Evolutionary conservation across 2,113 vertebrate species (phyloP).

Genomic region (Pterocles orientalis): DNA sequence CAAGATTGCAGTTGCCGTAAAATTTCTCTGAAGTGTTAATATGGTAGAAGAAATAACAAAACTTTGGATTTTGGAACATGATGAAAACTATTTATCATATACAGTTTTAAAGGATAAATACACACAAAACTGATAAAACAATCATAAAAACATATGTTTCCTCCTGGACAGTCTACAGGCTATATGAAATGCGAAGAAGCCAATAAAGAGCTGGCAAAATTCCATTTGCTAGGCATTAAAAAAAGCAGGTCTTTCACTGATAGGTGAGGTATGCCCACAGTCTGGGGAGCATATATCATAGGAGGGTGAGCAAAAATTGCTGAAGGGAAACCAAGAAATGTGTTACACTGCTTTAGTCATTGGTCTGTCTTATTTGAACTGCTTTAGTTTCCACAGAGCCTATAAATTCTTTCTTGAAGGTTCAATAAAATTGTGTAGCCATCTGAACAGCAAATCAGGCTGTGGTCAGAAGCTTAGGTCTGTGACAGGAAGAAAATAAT

Average conservation of each 20-base stretch:
- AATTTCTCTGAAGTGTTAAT: not conserved
- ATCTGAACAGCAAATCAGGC: slow-evolving; percentile 29
- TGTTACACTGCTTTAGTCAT: slow-evolving; percentile 4
- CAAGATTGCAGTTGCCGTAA: not conserved
- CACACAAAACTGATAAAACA: not conserved
- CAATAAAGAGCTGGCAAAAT: not conserved
- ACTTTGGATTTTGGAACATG: not conserved
- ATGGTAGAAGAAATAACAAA: not conserved
- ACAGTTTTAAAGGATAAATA: not conserved
- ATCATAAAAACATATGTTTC: not conserved
- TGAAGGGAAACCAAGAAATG: not conserved
- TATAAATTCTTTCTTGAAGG: slow-evolving; percentile 17
- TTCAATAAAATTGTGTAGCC: slow-evolving; percentile 22
- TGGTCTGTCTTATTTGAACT: slow-evolving; percentile 10
- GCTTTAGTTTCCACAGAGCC: slow-evolving; percentile 8
- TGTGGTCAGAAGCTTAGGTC: slow-evolving; percentile 8
- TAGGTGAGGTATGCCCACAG: not conserved
- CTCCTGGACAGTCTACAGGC: not conserved
- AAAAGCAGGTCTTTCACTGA: not conserved
- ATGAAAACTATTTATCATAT: not conserved
- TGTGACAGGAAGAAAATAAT: slow-evolving; percentile 47
- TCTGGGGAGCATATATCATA: not conserved
- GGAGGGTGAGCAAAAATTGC: not conserved
- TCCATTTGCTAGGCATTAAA: not conserved
- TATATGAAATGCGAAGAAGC: not conserved